Percentiles rank a stretch among this genome's conserved stretches.
These are phyloP conservation scores for Homalodisca vitripennis DNA, from an alignment of 1,140 invertebrate species.

Conservation along the genomic window DNA sequence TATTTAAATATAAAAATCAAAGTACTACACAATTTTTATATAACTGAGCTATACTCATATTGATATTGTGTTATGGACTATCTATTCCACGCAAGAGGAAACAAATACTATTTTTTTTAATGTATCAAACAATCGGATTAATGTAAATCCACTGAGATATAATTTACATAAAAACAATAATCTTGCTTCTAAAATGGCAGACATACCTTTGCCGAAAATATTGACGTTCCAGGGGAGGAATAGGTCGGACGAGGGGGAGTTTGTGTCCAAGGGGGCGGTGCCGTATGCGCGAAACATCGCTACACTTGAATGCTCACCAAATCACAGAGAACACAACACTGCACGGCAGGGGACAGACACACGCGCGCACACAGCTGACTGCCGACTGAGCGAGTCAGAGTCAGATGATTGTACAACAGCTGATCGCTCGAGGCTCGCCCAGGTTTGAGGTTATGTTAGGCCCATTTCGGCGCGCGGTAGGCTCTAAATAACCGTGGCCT, in stretches of 20 bases:
- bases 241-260: neutral
- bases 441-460: neutral
- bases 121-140: too few relatives aligned
- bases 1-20: too few relatives aligned
- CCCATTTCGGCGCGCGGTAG: neutral
- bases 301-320: constrained; percentile 28
- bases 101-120: too few relatives aligned
- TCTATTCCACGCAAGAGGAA: too few relatives aligned
- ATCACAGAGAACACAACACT: constrained; percentile 32
- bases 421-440: neutral
- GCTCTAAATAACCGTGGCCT: too few relatives aligned
- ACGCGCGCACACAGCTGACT: neutral
- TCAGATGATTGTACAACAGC: neutral
- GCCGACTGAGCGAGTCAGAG: neutral
- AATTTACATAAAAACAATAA: too few relatives aligned
- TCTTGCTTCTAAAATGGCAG: too few relatives aligned
- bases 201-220: constrained; percentile 28
- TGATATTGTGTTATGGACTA: too few relatives aligned
- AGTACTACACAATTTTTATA: too few relatives aligned
- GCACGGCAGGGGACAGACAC: neutral
- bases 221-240: constrained; percentile 20
- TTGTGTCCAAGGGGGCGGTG: constrained; percentile 12
- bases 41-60: too few relatives aligned
- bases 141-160: too few relatives aligned
- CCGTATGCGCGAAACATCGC: constrained; percentile 23